phyloP scores from a whole-genome alignment of 2,888 invertebrate genomes.

The Operophtera brumata region DNA sequence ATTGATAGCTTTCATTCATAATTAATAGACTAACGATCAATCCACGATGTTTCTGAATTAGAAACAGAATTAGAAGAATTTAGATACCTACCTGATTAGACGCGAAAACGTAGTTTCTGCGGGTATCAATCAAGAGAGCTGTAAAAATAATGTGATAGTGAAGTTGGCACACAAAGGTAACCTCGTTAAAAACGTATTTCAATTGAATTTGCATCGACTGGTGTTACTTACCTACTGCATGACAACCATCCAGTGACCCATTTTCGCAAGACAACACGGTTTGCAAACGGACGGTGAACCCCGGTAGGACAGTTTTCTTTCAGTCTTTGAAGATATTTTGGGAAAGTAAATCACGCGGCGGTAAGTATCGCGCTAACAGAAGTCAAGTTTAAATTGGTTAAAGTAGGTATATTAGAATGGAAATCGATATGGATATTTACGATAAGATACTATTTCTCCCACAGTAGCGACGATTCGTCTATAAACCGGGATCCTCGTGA shows the following conservation, averaged over 20 bases:
- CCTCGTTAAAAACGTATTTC: conserved; percentile 14
- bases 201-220: conserved; percentile 61
- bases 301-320: conserved; percentile 54
- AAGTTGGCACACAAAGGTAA: conserved; percentile 22
- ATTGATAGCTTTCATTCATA: conserved; percentile 53
- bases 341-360: conserved; percentile 32
- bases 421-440: background rate
- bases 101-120: background rate
- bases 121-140: conserved; percentile 17
- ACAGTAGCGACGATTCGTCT: background rate
- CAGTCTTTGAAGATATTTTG: conserved; percentile 58
- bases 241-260: conserved; percentile 65
- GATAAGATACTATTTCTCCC: background rate
- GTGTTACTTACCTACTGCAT: conserved; percentile 57
- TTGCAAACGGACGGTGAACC: conserved; percentile 61
- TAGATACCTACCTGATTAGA: background rate
- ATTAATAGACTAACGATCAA: conserved; percentile 29
- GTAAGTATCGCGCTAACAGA: background rate
- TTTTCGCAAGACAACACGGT: conserved; percentile 57
- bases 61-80: conserved; percentile 6
- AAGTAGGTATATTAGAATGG: background rate
- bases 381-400: background rate
- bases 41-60: conserved; percentile 16
- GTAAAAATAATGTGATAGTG: conserved; percentile 29
- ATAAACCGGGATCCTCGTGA: background rate